Base-by-base conservation (phyloP, 2,797 vertebrate genomes). In the Rhinichthys osculus region DNA sequence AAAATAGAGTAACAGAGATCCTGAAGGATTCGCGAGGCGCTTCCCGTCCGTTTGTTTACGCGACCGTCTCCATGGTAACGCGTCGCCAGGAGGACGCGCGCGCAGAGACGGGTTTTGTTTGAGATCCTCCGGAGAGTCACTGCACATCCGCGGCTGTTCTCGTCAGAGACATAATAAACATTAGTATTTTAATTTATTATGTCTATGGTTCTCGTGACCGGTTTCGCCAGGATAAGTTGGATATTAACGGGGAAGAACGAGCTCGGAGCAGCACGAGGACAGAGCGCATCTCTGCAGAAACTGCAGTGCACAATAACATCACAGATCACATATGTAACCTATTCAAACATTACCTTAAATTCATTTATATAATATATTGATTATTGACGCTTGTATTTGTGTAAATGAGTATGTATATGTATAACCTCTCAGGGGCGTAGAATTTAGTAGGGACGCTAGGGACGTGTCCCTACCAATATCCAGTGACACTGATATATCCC, bases 61-160 rank as follows among this genome's bases (percentile, higher is more conserved):
- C 87, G 85, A 2, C 9, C 23, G 92, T 91, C 78, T 52, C 92
- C 90, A 82, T 89, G 77, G 89, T 89, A 92, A 93, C 94, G 23
- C 19, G 69, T 78, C 33, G 59, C 72, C 73, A 30, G 69, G 69
- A 4, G 69, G 30, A 82, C 57, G 35, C 62, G 27, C 62, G n/a
- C 5, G 11, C 11, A 64, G n/a, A 64, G 59, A 27, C 2, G 59
- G 5, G 27, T 64, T 14, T 10, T 9, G 7, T 23, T 21, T 27
- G n/a, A 27, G 27, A 30, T 30, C 4, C 59, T 27, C 10, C 10
- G 23, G n/a, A 62, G 11, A 6, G 11, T 30, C n/a, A 1, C n/a
- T 14, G 59, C 11, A 62, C 11, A 62, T 27, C 59, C 21, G 19
- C 19, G 19, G 52, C 7, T 21, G 19, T 7, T 52, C 42, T 42